Evolutionary conservation across 2,888 invertebrate genomes (phyloP).

Genomic region (Mamestra brassicae): DNA sequence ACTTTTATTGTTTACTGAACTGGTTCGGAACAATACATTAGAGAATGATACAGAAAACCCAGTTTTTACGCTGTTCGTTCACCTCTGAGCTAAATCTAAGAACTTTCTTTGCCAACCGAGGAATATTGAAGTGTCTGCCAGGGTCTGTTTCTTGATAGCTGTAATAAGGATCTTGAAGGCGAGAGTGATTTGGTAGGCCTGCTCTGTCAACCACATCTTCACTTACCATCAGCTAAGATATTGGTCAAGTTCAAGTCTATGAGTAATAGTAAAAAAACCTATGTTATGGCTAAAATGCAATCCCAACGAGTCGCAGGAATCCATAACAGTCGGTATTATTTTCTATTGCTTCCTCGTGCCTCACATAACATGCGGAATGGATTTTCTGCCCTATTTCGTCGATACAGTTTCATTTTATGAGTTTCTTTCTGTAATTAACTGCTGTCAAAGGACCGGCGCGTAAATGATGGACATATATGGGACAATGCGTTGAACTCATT

Average conservation of each 20-base stretch:
- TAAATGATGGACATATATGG: constrained; percentile 6
- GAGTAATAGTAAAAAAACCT: not conserved
- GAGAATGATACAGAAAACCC: constrained; percentile 30
- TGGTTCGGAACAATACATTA: constrained; percentile 44
- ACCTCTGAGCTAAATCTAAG: not conserved
- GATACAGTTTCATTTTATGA: constrained; percentile 15
- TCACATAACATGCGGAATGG: not conserved
- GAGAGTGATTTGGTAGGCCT: not conserved
- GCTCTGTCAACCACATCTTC: not conserved
- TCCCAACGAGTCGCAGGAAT: too few species aligned
- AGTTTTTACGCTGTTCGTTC: not conserved
- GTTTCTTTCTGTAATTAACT: constrained; percentile 21
- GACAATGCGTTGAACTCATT: constrained; percentile 11
- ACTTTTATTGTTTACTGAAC: constrained; percentile 63
- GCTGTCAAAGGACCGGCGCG: constrained; percentile 12
- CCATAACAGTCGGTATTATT: not conserved
- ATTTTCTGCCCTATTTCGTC: not conserved
- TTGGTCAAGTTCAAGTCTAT: not conserved
- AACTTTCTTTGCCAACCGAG: not conserved
- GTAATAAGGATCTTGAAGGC: not conserved
- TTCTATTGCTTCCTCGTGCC: not conserved
- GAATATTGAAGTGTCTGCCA: too few species aligned
- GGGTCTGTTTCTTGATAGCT: not conserved
- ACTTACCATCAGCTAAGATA: not conserved
- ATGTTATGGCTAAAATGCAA: not conserved